Base-by-base conservation (phyloP, 2,888 invertebrate species). In the Toxonevra muliebris region DNA sequence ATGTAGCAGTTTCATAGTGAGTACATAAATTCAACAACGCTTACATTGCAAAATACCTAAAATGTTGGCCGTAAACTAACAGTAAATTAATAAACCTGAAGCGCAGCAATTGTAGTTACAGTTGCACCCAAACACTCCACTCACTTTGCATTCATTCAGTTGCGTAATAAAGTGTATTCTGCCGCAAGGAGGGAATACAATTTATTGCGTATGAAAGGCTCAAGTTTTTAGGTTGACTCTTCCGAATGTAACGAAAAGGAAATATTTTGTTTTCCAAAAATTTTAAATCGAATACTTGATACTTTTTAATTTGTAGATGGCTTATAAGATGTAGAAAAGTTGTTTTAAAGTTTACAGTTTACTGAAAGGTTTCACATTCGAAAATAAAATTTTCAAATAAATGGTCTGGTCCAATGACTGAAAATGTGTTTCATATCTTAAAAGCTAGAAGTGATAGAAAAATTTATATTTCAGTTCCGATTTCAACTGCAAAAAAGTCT, bases 51-150 rank as follows among this genome's bases (percentile, higher is more conserved):
- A 80, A 79, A 78, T 76, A 79, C 76, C 74, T 75, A 76, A 78
- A 80, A 80, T 75, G 75, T 64, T 72, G 72, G 73, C 66, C 68
- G 69, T 64, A 62, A 67, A 72, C 74, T 70, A 74, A 71, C 76
- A 74, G 74, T 75, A 78, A 79, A 79, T 79, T 79, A 79, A 79
- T 79, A 79, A 77, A 76, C 77, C 75, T 73, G 71, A 63, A 63
- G 61, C 13, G 61, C 67, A 19, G 40, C 54, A 61, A 41, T 48
- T 62, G 45, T 13, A 48, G 30, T 42, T 60, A 59, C 15, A 13
- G 67, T 40, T 58, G 43, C 50, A 61, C 48, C 13, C 48, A 15
- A 13, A 48, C 7, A 19, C 42, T 41, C 20, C 20, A 15, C 19
- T 60, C 54, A 60, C 48, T 53, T 63, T 63, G 52, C 63, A 55